Conservation (phyloP, 2,113 vertebrate species). For the Gobius niger region DNA sequence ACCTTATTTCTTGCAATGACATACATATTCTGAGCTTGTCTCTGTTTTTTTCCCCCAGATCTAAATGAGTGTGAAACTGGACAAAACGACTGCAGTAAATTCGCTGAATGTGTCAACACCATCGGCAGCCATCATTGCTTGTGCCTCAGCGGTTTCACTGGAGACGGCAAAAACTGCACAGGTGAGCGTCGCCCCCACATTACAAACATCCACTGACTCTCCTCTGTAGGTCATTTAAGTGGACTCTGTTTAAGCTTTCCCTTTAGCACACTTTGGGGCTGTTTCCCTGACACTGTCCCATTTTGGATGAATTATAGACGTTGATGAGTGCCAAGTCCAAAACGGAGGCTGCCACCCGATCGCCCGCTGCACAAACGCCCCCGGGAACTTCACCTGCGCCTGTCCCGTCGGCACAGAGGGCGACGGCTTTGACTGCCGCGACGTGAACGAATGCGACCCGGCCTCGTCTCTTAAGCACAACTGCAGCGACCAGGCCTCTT, state of each 20-base stretch:
- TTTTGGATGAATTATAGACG: conserved; percentile 88
- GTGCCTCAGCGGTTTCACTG: conserved; percentile 78
- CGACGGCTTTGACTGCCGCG: conserved; percentile 76
- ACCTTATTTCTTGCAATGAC: not conserved
- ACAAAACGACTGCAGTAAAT: conserved; percentile 70
- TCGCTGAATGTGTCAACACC: conserved; percentile 77
- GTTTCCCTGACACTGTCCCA: conserved; percentile 78
- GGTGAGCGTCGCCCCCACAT: conserved; percentile 63
- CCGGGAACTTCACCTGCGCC: conserved; percentile 74
- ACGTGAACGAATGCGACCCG: conserved; percentile 78
- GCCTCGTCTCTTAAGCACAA: conserved; percentile 60
- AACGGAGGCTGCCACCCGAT: conserved; percentile 79
- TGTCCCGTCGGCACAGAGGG: conserved; percentile 75
- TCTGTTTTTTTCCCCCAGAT: conserved; percentile 59
- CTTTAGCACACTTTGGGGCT: conserved; percentile 57
- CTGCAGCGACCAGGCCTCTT: conserved; percentile 73
- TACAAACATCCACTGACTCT: not conserved
- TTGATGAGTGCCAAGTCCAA: conserved; percentile 83
- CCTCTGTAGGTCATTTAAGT: conserved; percentile 12
- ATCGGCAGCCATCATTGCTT: conserved; percentile 72
- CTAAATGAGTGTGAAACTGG: conserved; percentile 76
- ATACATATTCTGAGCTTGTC: not conserved
- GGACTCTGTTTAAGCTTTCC: conserved; percentile 52
- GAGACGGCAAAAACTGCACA: conserved; percentile 78
- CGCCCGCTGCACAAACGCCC: conserved; percentile 77